These are phyloP conservation scores for Eulemur macaco DNA, from an alignment of 2,113 vertebrate species.

Conservation along the genomic window DNA sequence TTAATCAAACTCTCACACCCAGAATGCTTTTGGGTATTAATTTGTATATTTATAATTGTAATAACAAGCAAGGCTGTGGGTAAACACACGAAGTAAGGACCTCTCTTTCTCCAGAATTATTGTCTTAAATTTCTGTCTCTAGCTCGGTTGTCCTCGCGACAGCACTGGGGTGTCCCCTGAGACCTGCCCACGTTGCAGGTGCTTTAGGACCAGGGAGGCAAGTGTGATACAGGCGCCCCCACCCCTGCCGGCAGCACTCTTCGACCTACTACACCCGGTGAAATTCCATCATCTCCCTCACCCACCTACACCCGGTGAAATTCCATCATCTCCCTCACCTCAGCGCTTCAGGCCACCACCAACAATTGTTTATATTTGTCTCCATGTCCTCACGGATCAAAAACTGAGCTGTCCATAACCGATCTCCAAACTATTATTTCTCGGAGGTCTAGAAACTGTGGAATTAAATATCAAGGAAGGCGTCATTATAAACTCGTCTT, in stretches of 20 bases:
- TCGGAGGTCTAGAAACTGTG: neutral
- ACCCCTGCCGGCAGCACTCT: fast-evolving
- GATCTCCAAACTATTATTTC: neutral
- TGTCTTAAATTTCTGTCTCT: neutral
- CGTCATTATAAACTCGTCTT: no score
- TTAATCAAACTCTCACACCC: neutral
- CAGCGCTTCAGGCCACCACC: neutral
- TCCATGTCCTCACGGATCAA: neutral
- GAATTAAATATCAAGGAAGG: neutral
- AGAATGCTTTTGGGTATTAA: neutral
- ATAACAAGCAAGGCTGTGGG: neutral
- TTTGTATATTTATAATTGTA: neutral
- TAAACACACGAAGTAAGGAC: neutral
- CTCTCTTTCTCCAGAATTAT: neutral
- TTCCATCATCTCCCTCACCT: neutral
- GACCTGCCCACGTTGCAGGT: neutral
- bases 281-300: neutral
- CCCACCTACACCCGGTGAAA: neutral
- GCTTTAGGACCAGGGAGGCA: neutral
- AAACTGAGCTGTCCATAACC: neutral
- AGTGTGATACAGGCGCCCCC: fast-evolving
- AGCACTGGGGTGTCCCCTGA: neutral
- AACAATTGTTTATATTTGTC: neutral
- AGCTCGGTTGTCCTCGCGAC: neutral
- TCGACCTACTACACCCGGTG: neutral